These are phyloP conservation scores for Tenthredo distinguenda DNA, from an alignment of 2,888 invertebrate species.

Conservation along the genomic window DNA sequence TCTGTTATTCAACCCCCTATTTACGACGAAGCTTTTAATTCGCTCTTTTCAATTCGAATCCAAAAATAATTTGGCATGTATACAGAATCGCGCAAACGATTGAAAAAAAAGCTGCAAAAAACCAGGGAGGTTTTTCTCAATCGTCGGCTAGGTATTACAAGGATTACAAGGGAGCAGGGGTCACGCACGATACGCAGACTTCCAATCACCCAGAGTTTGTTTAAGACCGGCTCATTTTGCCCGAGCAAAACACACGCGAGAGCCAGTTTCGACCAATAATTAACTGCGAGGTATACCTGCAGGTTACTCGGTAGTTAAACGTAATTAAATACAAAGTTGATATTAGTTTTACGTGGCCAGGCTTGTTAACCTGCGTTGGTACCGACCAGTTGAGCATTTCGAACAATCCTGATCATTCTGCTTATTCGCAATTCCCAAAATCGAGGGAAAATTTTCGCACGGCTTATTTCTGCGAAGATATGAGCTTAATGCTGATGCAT, in stretches of 20 bases:
- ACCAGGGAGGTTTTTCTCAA: neutral
- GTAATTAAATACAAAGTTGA: constrained; percentile 52
- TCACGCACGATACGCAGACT: constrained; percentile 43
- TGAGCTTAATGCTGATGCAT: neutral
- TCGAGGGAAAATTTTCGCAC: neutral
- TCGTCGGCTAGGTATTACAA: neutral
- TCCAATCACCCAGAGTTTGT: constrained; percentile 41
- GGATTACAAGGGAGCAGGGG: neutral
- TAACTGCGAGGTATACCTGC: constrained; percentile 22
- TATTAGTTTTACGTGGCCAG: constrained; percentile 51
- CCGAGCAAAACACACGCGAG: constrained; percentile 8
- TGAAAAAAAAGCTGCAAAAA: neutral
- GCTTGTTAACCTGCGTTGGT: neutral
- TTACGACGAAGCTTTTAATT: neutral
- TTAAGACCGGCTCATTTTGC: constrained; percentile 34
- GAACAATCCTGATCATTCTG: constrained; percentile 5
- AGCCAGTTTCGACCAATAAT: constrained; percentile 39
- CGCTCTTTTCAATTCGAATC: neutral
- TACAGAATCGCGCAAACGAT: neutral
- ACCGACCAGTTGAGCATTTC: neutral
- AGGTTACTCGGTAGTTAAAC: constrained; percentile 37
- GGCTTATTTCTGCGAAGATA: neutral
- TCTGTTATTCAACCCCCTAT: neutral
- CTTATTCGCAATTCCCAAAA: neutral
- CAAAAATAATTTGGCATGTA: neutral